Conservation (phyloP, 2,888 invertebrate species). For the Drosophila macrospina region DNA sequence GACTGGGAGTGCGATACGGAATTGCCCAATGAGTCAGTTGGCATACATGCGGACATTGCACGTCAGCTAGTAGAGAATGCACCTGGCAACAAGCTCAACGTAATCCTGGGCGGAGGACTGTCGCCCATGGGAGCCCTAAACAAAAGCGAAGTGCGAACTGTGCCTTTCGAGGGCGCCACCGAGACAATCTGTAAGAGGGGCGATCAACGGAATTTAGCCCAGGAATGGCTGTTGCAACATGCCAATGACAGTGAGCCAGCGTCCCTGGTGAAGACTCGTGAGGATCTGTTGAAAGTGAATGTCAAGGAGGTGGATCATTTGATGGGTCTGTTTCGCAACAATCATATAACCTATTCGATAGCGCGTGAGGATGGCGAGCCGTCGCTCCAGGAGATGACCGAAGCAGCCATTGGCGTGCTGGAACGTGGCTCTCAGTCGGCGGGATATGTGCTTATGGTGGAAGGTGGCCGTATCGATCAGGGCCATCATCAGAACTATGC, state of each 20-base stretch:
- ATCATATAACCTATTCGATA: conserved; percentile 87
- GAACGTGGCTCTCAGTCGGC: conserved; percentile 76
- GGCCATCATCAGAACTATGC: conserved; percentile 89
- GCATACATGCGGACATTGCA: conserved; percentile 87
- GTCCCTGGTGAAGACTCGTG: conserved; percentile 83
- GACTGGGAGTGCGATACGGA: conserved; percentile 88
- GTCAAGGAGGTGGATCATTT: conserved; percentile 85
- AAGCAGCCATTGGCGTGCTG: conserved; percentile 86
- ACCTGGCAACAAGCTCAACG: conserved; percentile 88
- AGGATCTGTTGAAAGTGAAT: conserved; percentile 85
- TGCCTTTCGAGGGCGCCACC: conserved; percentile 77
- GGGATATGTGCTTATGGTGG: conserved; percentile 87
- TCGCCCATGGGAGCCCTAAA: conserved; percentile 85
- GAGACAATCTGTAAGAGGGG: conserved; percentile 85
- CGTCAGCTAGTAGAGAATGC: conserved; percentile 88
- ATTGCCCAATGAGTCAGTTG: conserved; percentile 83
- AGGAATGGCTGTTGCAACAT: conserved; percentile 86
- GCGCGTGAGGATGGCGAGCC: conserved; percentile 86
- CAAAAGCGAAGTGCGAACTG: conserved; percentile 51
- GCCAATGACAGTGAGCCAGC: conserved; percentile 71
- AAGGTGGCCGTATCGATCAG: conserved; percentile 88
- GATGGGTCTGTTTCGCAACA: conserved; percentile 87
- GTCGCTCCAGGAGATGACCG: conserved; percentile 87
- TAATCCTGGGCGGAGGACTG: conserved; percentile 88
- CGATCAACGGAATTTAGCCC: conserved; percentile 87